phyloP scores from a whole-genome alignment of 2,888 invertebrate species.

The Boloria euphrosyne region DNA sequence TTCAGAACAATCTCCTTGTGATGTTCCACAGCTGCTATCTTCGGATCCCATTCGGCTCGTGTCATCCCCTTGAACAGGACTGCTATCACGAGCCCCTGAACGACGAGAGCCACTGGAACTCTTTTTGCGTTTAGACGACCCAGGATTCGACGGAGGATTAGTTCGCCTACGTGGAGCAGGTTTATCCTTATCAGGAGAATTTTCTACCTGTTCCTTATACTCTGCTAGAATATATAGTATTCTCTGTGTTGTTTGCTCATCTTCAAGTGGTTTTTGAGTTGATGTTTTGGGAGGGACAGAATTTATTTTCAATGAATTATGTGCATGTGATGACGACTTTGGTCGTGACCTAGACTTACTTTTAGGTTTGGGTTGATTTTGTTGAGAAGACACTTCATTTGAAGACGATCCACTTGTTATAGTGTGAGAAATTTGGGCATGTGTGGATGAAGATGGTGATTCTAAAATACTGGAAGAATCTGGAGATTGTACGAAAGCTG shows the following conservation, averaged over 20 bases:
- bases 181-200: conserved; percentile 91
- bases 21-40: conserved; percentile 88
- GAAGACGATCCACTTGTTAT: conserved; percentile 58
- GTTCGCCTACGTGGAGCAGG: conserved; percentile 89
- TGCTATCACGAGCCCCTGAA: conserved; percentile 78
- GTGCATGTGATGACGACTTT: conserved; percentile 78
- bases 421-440: conserved; percentile 59
- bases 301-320: conserved; percentile 84
- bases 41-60: conserved; percentile 87
- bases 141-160: conserved; percentile 88
- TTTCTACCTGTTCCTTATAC: conserved; percentile 90
- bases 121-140: conserved; percentile 87
- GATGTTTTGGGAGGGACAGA: conserved; percentile 82
- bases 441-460: conserved; percentile 65
- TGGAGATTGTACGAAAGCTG: conserved; percentile 67
- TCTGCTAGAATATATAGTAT: conserved; percentile 90
- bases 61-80: conserved; percentile 85
- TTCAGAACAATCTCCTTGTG: conserved; percentile 78
- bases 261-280: conserved; percentile 88
- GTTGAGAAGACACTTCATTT: conserved; percentile 48
- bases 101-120: conserved; percentile 84
- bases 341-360: conserved; percentile 79
- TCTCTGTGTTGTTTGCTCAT: conserved; percentile 90
- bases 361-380: conserved; percentile 58
- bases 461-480: conserved; percentile 69